Percentiles rank a stretch among this genome's conserved stretches.
These are phyloP conservation scores for Aplocera efformata DNA, from an alignment of 2,888 invertebrate species.

Conservation along the genomic window DNA sequence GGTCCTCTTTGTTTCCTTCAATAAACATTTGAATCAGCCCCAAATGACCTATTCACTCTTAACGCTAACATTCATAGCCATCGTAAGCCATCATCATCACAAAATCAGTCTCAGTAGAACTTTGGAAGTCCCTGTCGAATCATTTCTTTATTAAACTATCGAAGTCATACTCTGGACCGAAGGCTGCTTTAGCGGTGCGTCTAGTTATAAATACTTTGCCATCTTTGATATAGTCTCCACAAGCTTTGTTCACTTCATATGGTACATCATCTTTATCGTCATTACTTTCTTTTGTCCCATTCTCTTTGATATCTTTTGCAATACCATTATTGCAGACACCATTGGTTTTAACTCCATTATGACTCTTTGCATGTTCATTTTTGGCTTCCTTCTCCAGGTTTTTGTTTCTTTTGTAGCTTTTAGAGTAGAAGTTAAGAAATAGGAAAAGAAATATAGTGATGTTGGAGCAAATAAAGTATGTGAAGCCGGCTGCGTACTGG, in stretches of 20 bases:
- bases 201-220: conserved; percentile 59
- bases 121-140: conserved; percentile 51
- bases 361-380: conserved; percentile 38
- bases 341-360: conserved; percentile 40
- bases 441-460: conserved; percentile 82
- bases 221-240: conserved; percentile 60
- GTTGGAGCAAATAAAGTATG: conserved; percentile 78
- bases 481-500: conserved; percentile 81
- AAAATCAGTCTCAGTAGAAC: conserved; percentile 72
- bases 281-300: conserved; percentile 39
- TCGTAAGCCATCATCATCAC: conserved; percentile 60
- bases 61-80: conserved; percentile 40
- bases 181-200: conserved; percentile 56
- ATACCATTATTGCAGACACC: conserved; percentile 38
- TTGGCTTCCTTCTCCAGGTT: conserved; percentile 45
- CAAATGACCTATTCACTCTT: conserved; percentile 43
- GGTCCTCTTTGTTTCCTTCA: conserved; percentile 33
- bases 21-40: conserved; percentile 32
- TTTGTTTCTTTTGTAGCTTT: conserved; percentile 72
- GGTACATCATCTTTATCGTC: conserved; percentile 52
- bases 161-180: conserved; percentile 53
- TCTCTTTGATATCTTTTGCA: conserved; percentile 35
- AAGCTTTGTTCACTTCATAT: conserved; percentile 52
- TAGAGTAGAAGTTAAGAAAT: conserved; percentile 84
- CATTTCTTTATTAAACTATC: conserved; percentile 69